Evolutionary conservation across 92 coral and sea anemone genomes (phyloP).

Genomic region (Blastomussa wellsi): DNA sequence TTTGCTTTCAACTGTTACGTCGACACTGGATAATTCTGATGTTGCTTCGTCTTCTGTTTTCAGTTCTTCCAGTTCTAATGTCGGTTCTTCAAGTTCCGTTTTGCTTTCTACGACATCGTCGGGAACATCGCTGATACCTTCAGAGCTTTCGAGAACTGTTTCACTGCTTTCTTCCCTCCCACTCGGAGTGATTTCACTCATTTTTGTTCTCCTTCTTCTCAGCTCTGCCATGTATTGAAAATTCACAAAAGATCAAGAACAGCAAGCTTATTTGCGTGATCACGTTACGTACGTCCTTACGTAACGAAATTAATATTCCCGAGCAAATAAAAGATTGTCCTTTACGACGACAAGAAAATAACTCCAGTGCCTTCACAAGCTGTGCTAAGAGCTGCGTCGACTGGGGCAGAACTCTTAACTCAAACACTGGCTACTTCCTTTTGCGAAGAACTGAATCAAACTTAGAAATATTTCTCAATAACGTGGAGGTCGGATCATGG

Average conservation of each 20-base stretch:
- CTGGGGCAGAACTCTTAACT: neutral
- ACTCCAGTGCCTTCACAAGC: neutral
- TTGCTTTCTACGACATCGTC: neutral
- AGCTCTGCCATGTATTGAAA: constrained; percentile 40
- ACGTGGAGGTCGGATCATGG: neutral
- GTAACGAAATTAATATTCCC: neutral
- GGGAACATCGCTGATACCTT: neutral
- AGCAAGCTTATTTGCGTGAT: neutral
- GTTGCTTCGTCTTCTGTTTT: neutral
- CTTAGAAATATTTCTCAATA: neutral
- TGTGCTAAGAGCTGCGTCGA: neutral
- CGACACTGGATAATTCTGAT: constrained; percentile 27
- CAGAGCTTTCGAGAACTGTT: neutral
- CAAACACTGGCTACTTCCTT: neutral
- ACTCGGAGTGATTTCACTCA: constrained; percentile 19
- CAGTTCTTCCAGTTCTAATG: neutral
- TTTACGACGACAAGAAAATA: neutral
- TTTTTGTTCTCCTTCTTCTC: constrained; percentile 28
- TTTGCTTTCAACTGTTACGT: constrained; percentile 26
- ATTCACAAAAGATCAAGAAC: neutral
- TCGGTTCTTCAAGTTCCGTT: neutral
- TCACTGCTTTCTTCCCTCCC: neutral
- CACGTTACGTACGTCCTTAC: neutral
- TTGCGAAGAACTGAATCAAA: neutral
- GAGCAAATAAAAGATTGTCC: neutral